Percentiles rank a stretch among this genome's conserved stretches.
Evolutionary conservation across 2,113 vertebrate genomes (phyloP).

Genomic region (Lasiurus cinereus): DNA sequence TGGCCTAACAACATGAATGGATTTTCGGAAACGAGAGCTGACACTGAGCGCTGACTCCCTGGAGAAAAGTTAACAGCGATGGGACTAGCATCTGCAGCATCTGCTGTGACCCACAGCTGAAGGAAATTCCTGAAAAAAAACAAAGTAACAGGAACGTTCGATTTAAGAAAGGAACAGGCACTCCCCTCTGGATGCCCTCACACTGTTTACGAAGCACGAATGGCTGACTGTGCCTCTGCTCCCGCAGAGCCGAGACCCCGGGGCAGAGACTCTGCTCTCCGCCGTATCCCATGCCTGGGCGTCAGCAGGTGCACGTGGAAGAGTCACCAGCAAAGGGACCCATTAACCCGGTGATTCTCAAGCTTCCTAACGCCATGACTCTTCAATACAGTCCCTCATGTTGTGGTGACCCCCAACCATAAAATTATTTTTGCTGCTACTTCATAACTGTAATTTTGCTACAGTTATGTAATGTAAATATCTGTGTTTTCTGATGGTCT

Average conservation of each 20-base stretch:
- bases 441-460: too few species aligned
- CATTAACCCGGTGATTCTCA: neutral
- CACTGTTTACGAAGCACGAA: neutral
- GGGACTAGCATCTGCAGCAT: constrained; percentile 41
- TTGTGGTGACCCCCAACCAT: too few species aligned
- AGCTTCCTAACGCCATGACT: too few species aligned
- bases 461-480: too few species aligned
- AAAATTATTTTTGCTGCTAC: too few species aligned
- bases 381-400: too few species aligned
- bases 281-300: accelerated
- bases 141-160: neutral
- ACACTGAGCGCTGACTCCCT: neutral
- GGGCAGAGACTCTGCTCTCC: neutral
- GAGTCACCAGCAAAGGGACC: neutral
- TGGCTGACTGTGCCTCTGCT: neutral
- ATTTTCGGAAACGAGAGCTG: constrained; percentile 24
- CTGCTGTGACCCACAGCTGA: constrained; percentile 48
- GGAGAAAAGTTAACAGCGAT: constrained; percentile 34
- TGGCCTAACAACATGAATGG: neutral
- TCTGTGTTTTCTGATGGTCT: too few species aligned
- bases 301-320: neutral
- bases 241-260: neutral
- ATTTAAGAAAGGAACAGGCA: neutral
- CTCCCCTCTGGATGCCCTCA: neutral
- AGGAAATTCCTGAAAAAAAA: constrained; percentile 25